Percentiles rank a stretch among this genome's conserved stretches.
phyloP scores from a whole-genome alignment of 1,140 invertebrate genomes.

The Hylaeus anthracinus region DNA sequence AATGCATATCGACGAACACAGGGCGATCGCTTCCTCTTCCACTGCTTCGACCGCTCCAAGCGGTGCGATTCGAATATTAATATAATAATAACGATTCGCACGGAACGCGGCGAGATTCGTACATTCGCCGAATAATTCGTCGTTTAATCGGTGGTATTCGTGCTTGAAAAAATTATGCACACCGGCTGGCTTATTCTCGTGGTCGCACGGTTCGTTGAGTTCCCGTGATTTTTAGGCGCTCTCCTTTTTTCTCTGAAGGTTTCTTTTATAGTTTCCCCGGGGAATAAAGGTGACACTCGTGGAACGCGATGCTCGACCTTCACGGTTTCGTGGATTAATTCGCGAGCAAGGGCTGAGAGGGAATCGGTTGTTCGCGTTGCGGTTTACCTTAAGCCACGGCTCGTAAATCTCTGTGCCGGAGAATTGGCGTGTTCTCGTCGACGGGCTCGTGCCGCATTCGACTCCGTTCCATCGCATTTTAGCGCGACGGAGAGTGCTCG shows the following conservation, averaged over 20 bases:
- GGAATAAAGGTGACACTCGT: conserved; percentile 18
- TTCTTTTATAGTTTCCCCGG: background rate
- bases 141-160: no score
- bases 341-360: background rate
- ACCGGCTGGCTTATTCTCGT: no score
- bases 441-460: background rate
- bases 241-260: background rate
- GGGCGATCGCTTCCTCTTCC: no score
- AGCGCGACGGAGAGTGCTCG: background rate
- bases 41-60: background rate
- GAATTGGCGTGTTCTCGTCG: conserved; percentile 25
- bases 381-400: conserved; percentile 26
- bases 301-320: conserved; percentile 17
- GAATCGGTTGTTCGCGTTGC: conserved; percentile 17
- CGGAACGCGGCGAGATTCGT: no score
- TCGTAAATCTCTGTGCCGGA: conserved; percentile 29
- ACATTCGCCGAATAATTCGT: no score
- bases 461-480: background rate
- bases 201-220: background rate
- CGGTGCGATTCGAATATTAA: background rate
- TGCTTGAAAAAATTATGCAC: no score
- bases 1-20: no score
- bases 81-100: background rate
- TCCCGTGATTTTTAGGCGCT: background rate
- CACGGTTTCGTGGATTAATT: conserved; percentile 25